phyloP scores from a whole-genome alignment of 1,140 invertebrate species.

The Cotesia chilonis region DNA sequence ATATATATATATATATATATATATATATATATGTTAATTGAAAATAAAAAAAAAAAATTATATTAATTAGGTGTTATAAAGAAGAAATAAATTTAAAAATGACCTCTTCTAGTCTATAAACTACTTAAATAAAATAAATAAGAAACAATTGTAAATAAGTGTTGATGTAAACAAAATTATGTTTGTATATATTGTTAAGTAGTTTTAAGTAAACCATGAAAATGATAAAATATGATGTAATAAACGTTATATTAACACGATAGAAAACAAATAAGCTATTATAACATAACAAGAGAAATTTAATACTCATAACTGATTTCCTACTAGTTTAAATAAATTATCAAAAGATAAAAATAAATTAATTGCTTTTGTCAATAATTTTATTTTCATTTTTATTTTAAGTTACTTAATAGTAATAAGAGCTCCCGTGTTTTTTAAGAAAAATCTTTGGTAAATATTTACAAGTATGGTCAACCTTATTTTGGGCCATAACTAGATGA shows the following conservation, averaged over 20 bases:
- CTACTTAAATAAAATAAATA: conserved; percentile 1
- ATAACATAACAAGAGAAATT: conserved; percentile 18
- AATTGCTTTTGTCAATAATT: too few relatives aligned
- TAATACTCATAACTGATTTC: conserved; percentile 34
- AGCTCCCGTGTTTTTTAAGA: too few relatives aligned
- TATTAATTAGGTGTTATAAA: conserved; percentile 23
- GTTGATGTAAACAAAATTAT: conserved; percentile 45
- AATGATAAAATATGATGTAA: conserved; percentile 39
- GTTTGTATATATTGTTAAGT: conserved; percentile 48
- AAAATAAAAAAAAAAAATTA: background rate
- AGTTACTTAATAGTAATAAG: too few relatives aligned
- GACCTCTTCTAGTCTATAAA: conserved; percentile 41
- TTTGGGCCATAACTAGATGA: too few relatives aligned
- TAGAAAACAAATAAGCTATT: conserved; percentile 21
- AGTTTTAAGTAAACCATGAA: conserved; percentile 40
- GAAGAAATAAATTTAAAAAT: conserved; percentile 24
- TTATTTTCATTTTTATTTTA: too few relatives aligned
- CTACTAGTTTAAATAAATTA: conserved; percentile 36
- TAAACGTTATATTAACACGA: conserved; percentile 41
- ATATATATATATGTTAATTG: background rate
- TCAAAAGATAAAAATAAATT: conserved; percentile 9
- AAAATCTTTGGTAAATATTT: too few relatives aligned
- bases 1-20: too few relatives aligned
- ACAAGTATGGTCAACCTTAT: too few relatives aligned
- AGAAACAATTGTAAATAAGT: conserved; percentile 42